Base-by-base conservation (phyloP, 1,140 invertebrate species). In the Euura saliciscinereae region DNA sequence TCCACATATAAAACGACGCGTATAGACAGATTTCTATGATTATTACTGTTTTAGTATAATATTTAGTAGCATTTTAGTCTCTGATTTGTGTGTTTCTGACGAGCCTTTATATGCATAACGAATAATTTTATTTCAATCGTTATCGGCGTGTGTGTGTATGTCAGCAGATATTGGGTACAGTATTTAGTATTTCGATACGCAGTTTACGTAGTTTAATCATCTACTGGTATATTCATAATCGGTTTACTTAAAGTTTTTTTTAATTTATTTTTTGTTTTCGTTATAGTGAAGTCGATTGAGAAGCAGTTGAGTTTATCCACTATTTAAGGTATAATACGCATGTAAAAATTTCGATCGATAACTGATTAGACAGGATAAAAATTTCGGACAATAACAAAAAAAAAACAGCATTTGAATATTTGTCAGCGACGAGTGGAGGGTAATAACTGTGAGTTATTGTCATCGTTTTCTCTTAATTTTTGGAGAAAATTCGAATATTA, bases 1-100 rank as follows among this genome's bases (percentile, higher is more conserved):
- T 59, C 51, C 51, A 59, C 51, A 59, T 59, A 59, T 6, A 59
- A 59, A 59, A 59, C 51, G 51, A 59, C 51, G 51, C 51, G 51
- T 59, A 59, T 59, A 59, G 51, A 59, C 51, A 59, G 51, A 59
- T 59, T 59, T 59, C 51, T 59, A 59, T 11, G 51, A 59, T 59
- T 59, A 59, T 28, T 59, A 59, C 51, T 8, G 51, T 59, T 28
- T 28, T 28, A 28, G 28, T 28, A 28, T 28, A 28, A 28, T 28
- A 28, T 28, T 28, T 59, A 59, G 51, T 59, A 59, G 51, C 51
- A 59, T 59, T 6, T 59, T 59, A 59, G 3, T n/a, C 10, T 59
- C 3, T 59, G 13, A 4, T 8, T 6, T 11, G 51, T 59, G 51
- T 59, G 13, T 28, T 28, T 28, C 28, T 28, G 28, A 28, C 28